Conservation (phyloP, 2,888 invertebrate genomes). For the Hemistola chrysoprasaria region DNA sequence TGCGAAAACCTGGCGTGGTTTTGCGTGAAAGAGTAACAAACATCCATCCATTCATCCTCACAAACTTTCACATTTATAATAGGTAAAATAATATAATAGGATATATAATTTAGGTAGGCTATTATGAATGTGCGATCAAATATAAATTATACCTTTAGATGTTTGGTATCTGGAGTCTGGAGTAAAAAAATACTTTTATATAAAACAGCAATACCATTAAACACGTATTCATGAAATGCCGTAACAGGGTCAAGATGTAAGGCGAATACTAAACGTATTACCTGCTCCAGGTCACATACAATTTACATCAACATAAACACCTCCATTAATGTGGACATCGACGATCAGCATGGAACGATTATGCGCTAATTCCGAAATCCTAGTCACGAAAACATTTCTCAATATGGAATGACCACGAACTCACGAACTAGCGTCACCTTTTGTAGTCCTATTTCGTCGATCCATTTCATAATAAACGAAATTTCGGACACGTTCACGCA, state of each 20-base stretch:
- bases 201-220: too few species aligned
- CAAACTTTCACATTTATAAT: too few species aligned
- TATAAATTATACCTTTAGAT: too few species aligned
- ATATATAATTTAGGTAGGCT: too few species aligned
- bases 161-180: too few species aligned
- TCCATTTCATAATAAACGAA: conserved; percentile 34
- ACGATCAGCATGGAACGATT: conserved; percentile 10
- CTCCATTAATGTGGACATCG: conserved; percentile 11
- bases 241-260: conserved; percentile 2
- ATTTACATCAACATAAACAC: too few species aligned
- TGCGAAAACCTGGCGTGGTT: too few species aligned
- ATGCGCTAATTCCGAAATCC: conserved; percentile 13
- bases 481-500: conserved; percentile 43
- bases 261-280: conserved; percentile 14
- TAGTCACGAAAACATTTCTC: conserved; percentile 39
- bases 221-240: background rate
- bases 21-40: too few species aligned
- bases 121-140: too few species aligned
- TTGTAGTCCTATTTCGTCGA: conserved; percentile 41
- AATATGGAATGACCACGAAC: conserved; percentile 38
- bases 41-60: too few species aligned
- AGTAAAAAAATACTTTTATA: too few species aligned
- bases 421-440: conserved; percentile 35
- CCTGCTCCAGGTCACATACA: conserved; percentile 6
- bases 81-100: too few species aligned